phyloP scores from a whole-genome alignment of 2,113 vertebrate genomes.

The Amblyopsis rosae region DNA sequence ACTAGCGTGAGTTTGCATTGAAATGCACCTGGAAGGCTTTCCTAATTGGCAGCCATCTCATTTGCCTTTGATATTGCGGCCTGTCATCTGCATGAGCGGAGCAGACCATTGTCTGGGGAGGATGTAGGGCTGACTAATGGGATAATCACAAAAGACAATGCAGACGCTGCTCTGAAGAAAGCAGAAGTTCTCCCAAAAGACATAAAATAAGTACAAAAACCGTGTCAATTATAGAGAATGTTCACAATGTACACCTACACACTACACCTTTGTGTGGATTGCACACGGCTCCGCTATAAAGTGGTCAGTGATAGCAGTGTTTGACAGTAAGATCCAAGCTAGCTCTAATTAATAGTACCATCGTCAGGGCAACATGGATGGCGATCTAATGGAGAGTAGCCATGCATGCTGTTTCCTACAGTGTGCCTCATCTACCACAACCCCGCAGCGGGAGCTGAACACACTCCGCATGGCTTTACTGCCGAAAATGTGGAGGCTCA shows the following conservation, averaged over 20 bases:
- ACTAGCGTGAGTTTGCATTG: constrained; percentile 56
- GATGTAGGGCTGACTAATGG: constrained; percentile 62
- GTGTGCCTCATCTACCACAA: constrained; percentile 54
- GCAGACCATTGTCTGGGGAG: constrained; percentile 60
- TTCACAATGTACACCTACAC: constrained; percentile 45
- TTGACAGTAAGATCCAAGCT: constrained; percentile 55
- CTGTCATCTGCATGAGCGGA: constrained; percentile 61
- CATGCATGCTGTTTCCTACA: constrained; percentile 59
- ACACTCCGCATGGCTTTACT: constrained; percentile 45
- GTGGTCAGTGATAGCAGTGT: constrained; percentile 56
- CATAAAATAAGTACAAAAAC: constrained; percentile 52
- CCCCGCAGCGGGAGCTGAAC: constrained; percentile 48
- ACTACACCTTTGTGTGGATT: constrained; percentile 36
- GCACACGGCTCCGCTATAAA: constrained; percentile 24
- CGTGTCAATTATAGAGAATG: constrained; percentile 65
- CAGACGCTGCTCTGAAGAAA: constrained; percentile 35
- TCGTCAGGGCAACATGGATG: constrained; percentile 52
- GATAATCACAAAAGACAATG: constrained; percentile 73
- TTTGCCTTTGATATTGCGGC: constrained; percentile 70
- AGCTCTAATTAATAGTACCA: constrained; percentile 68
- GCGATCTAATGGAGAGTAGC: constrained; percentile 62
- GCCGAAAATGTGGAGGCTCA: constrained; percentile 45
- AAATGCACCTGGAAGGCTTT: constrained; percentile 65
- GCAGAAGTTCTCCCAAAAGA: constrained; percentile 44
- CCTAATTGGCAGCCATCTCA: constrained; percentile 71